Base-by-base conservation (phyloP, 1,140 invertebrate genomes). In the Philopotamus ludificatus region DNA sequence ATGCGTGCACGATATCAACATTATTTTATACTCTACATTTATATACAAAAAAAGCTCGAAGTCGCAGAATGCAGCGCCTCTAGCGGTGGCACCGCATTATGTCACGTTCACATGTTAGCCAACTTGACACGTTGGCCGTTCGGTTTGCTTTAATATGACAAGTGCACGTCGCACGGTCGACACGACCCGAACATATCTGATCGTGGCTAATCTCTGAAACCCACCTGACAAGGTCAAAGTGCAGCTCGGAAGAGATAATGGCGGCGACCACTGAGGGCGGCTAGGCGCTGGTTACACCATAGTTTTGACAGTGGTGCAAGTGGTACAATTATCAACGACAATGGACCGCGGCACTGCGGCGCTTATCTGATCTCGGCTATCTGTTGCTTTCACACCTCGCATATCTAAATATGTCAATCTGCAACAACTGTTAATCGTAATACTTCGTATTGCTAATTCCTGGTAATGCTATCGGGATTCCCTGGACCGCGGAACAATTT, bases 301-400 rank as follows among this genome's bases (percentile, higher is more conserved):
- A 16, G 44, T 47, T 47, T 47, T 47, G 44, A 47, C 44, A 47
- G 44, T 8, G 44, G 44, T 47, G 18, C 44, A 47, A 47, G 44
- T 47, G 44, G 10, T 47, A 47, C 44, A 20, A 47, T 47, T 47
- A 47, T 47, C 18, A 16, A n/a, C 44, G 8, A 47, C 44, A 47
- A 47, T 47, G 44, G 44, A 47, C 4, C 44, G 7, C 44, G 44
- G 10, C 18, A 7, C 44, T 47, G n/a, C n/a, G 10, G 44, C 18
- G 4, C 18, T 47, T 47, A 47, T 47, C 44, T 47, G 44, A 47
- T 47, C 44, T 47, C 18, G 44, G 18, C 44, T 47, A 47, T 47
- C 44, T 15, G 44, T 16, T 47, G 44, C 44, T 47, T 47, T 47
- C 44, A 16, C 44, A 47, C 44, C 44, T 47, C 18, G 8, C 18